Percentiles rank a stretch among this genome's conserved stretches.
Evolutionary conservation across 2,797 vertebrate genomes (phyloP).

Genomic region (Muscicapa comitata): DNA sequence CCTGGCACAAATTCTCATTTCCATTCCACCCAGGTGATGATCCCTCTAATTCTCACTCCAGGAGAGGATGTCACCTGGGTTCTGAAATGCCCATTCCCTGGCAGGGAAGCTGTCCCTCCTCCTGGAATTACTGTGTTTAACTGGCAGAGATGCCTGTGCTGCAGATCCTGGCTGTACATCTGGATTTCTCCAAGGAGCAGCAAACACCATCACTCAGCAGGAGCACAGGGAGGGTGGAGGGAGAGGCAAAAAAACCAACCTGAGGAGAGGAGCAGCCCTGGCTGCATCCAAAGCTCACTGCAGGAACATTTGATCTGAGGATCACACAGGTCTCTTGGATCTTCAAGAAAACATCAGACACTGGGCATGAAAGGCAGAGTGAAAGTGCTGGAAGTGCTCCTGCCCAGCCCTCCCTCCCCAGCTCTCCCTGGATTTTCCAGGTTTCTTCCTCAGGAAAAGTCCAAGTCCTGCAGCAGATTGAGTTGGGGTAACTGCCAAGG

Average conservation of each 20-base stretch:
- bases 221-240: rapidly evolving
- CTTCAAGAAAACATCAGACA: not conserved
- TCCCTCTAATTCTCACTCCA: not conserved
- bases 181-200: not conserved
- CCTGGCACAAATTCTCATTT: not conserved
- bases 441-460: not conserved
- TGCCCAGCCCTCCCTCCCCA: not conserved
- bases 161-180: not conserved
- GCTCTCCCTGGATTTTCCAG: not conserved
- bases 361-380: not conserved
- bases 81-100: not conserved
- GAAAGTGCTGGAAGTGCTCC: not conserved
- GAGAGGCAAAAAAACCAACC: not conserved
- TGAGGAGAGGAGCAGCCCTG: not conserved
- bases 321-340: not conserved
- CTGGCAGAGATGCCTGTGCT: not conserved
- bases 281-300: not conserved
- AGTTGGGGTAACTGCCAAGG: not conserved
- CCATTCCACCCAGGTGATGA: not conserved
- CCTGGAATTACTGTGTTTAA: not conserved
- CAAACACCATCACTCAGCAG: not conserved
- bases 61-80: not conserved
- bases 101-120: no score
- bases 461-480: not conserved
- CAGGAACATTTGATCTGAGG: not conserved